Evolutionary conservation across 2,797 vertebrate species (phyloP).

Genomic region (Enteromius treurensis): DNA sequence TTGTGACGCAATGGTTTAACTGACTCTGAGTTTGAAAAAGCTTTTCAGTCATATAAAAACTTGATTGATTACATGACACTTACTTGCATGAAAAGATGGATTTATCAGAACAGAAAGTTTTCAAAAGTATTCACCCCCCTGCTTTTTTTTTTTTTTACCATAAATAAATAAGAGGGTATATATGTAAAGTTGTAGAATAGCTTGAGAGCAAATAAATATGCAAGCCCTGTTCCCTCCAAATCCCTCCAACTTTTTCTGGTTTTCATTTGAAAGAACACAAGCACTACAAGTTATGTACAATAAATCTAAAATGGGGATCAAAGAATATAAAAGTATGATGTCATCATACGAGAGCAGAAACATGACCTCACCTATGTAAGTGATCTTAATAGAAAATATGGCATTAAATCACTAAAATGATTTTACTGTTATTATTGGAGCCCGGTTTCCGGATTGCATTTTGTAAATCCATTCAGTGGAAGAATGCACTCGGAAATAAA

Average conservation of each 20-base stretch:
- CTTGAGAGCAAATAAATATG: no score
- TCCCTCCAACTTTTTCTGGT: neutral
- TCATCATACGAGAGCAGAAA: neutral
- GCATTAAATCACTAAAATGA: neutral
- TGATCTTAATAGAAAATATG: neutral
- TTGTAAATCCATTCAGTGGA: neutral
- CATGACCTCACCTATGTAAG: neutral
- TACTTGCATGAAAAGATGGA: no score
- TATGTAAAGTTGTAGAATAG: no score
- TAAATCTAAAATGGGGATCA: constrained; percentile 9
- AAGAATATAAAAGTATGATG: neutral
- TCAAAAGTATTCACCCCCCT: no score
- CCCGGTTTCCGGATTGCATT: neutral
- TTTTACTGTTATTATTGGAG: constrained; percentile 3
- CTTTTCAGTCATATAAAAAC: no score
- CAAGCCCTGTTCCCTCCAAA: neutral
- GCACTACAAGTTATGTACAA: neutral
- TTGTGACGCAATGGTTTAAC: no score
- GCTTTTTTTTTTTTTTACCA: no score
- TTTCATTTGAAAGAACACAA: neutral
- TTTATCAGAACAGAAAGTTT: no score
- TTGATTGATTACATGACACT: no score
- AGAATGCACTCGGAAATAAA: constrained; percentile 62
- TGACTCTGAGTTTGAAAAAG: no score
- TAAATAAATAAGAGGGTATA: no score